phyloP scores from a whole-genome alignment of 2,113 vertebrate genomes.

The Tonatia bakeri region DNA sequence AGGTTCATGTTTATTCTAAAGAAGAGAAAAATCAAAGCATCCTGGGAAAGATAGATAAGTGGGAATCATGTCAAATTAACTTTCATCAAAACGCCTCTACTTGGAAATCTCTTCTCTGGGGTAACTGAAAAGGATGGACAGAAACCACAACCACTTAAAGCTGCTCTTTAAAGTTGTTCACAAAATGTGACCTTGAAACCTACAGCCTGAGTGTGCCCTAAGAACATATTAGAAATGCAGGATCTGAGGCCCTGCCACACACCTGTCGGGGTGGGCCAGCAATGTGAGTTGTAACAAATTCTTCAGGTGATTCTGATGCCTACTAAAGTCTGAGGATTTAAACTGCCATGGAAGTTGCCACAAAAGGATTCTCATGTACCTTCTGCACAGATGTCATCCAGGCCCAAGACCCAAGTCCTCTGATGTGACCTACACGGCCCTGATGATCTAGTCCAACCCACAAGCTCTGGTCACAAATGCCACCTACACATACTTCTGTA shows the following conservation, averaged over 20 bases:
- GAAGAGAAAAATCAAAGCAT: conserved; percentile 4
- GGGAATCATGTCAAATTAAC: neutral
- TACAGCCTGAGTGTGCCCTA: neutral
- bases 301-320: neutral
- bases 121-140: neutral
- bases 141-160: neutral
- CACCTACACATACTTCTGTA: neutral
- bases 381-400: neutral
- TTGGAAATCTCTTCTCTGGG: conserved; percentile 3
- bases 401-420: neutral
- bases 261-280: neutral
- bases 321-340: neutral
- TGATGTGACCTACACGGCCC: neutral
- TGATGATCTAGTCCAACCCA: neutral
- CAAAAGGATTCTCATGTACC: neutral
- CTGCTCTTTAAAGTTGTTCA: neutral
- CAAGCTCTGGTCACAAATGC: neutral
- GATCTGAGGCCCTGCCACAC: neutral
- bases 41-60: neutral
- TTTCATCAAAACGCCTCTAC: neutral
- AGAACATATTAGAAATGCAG: neutral
- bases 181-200: neutral
- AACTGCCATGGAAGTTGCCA: neutral
- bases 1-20: neutral
- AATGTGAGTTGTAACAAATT: neutral